Evolutionary conservation across 2,797 vertebrate genomes (phyloP).

Genomic region (Mionectes olivaceus): DNA sequence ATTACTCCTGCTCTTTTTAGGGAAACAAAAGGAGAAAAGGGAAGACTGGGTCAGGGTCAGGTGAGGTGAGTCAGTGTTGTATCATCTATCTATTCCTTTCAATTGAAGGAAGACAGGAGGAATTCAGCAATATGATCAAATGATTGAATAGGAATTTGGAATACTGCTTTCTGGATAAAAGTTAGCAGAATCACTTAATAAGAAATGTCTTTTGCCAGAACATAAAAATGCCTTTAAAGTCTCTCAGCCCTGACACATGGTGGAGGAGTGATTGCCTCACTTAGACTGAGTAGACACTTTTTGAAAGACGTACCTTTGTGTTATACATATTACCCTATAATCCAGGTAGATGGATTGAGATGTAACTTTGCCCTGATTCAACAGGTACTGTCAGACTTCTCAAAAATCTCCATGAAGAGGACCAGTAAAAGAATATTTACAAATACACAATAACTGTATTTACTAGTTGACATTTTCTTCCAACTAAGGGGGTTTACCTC

Average conservation of each 20-base stretch:
- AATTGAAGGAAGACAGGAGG: neutral
- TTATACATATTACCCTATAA: neutral
- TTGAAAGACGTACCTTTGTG: neutral
- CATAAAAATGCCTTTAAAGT: slow-evolving; percentile 24
- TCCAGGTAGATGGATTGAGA: neutral
- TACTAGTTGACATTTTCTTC: neutral
- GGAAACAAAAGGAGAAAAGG: neutral
- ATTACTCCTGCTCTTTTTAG: neutral
- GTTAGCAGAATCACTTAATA: neutral
- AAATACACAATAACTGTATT: neutral
- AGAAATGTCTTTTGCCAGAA: neutral
- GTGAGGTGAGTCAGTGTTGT: neutral
- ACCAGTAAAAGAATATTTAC: neutral
- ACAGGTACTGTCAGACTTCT: neutral
- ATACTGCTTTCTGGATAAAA: neutral
- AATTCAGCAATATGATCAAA: neutral
- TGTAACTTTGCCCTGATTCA: neutral
- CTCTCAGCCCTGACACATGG: neutral
- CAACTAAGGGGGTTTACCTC: neutral
- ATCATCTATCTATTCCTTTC: neutral
- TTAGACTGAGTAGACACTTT: neutral
- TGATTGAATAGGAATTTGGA: neutral
- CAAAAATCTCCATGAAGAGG: neutral
- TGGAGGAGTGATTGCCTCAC: neutral
- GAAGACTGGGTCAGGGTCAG: neutral